A percentile compares a stretch with the other conserved stretches of the same genome.
These are phyloP conservation scores for Anthonomus grandis DNA, from an alignment of 1,140 invertebrate genomes.

Conservation along the genomic window DNA sequence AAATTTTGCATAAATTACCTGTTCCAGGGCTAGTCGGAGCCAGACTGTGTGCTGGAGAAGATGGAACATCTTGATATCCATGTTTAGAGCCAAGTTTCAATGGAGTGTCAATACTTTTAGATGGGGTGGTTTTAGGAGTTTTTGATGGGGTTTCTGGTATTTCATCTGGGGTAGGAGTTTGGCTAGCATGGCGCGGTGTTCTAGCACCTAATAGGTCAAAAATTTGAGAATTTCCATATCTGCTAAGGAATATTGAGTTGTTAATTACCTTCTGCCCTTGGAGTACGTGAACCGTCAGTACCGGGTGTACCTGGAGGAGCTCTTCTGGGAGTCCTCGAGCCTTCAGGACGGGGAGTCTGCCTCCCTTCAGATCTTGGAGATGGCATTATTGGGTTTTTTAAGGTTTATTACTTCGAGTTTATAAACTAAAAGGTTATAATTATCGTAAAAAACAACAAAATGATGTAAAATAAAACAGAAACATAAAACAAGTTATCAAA, in stretches of 20 bases:
- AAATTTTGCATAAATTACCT: conserved; percentile 26
- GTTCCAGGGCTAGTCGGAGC: conserved; percentile 42
- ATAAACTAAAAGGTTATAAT: too few relatives aligned
- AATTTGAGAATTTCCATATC: background rate
- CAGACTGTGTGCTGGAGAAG: conserved; percentile 41
- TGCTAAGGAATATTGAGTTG: background rate
- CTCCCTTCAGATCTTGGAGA: conserved; percentile 13
- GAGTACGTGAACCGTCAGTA: conserved; percentile 10
- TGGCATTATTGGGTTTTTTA: too few relatives aligned
- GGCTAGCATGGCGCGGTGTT: conserved; percentile 23
- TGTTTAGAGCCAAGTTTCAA: conserved; percentile 39
- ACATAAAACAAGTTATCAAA: too few relatives aligned
- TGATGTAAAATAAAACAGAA: too few relatives aligned
- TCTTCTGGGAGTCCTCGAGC: conserved; percentile 11
- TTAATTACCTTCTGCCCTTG: conserved; percentile 2
- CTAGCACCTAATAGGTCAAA: conserved; percentile 1
- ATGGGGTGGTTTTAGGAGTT: conserved; percentile 31
- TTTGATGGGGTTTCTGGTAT: conserved; percentile 27
- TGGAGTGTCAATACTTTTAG: conserved; percentile 38
- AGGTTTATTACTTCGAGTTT: too few relatives aligned
- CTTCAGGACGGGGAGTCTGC: conserved; percentile 13
- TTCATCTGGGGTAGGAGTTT: conserved; percentile 21
- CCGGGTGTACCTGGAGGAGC: background rate
- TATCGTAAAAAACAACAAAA: too few relatives aligned
- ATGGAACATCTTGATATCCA: conserved; percentile 32